Percentiles rank a stretch among this genome's conserved stretches.
These are phyloP conservation scores for Aurelia aurita DNA, from an alignment of 30 jellyfish, hydroid and myxozoan species.

Conservation along the genomic window DNA sequence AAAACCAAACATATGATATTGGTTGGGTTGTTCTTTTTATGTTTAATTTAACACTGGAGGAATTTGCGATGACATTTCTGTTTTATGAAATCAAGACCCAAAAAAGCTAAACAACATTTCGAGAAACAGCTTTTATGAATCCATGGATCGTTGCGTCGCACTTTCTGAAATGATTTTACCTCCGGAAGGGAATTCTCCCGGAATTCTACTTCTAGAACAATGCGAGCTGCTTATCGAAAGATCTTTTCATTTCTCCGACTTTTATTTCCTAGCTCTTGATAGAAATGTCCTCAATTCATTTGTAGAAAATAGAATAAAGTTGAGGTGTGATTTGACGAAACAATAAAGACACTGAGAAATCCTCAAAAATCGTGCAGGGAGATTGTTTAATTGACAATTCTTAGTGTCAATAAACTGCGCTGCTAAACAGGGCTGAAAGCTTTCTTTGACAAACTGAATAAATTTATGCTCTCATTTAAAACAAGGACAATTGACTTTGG, in stretches of 20 bases:
- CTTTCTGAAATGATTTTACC: too few relatives aligned
- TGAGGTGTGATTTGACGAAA: too few relatives aligned
- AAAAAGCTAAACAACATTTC: neutral
- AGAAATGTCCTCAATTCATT: too few relatives aligned
- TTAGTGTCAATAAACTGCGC: slow-evolving; percentile 15
- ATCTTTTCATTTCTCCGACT: too few relatives aligned
- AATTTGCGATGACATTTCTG: neutral
- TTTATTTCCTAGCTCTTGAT: too few relatives aligned
- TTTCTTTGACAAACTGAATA: slow-evolving; percentile 43
- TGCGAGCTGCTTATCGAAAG: too few relatives aligned
- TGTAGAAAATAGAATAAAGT: too few relatives aligned
- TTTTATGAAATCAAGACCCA: neutral
- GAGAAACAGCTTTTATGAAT: neutral
- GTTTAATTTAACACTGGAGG: neutral
- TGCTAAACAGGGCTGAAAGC: slow-evolving; percentile 41
- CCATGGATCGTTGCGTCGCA: neutral
- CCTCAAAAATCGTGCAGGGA: too few relatives aligned
- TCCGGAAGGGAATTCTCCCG: neutral
- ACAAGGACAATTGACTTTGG: slow-evolving; percentile 53
- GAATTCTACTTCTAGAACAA: too few relatives aligned
- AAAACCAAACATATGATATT: neutral
- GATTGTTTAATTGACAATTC: too few relatives aligned
- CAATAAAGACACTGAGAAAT: too few relatives aligned
- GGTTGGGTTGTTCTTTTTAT: neutral
- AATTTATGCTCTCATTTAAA: slow-evolving; percentile 39